Conservation (phyloP, 2,797 vertebrate species). For the Tinamus major region DNA sequence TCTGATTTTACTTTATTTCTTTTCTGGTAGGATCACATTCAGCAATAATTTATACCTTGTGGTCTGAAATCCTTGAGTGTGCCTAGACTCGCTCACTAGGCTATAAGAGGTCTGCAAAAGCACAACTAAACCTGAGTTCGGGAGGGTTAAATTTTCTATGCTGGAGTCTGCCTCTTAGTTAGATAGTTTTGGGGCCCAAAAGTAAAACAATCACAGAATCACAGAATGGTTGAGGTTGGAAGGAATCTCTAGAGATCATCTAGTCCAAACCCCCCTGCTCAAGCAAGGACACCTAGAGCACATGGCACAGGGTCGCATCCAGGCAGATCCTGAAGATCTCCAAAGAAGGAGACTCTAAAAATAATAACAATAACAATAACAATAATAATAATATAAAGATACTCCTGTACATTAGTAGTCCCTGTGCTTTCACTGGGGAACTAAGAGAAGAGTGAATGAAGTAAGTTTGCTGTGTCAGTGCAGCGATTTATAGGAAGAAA, state of each 20-base stretch:
- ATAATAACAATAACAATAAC: no score
- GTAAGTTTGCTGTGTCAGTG: neutral
- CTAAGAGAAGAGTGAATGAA: neutral
- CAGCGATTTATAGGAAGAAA: neutral
- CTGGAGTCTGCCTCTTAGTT: neutral
- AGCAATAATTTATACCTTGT: neutral
- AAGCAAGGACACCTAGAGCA: no score
- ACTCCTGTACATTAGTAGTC: neutral
- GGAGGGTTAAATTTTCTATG: neutral
- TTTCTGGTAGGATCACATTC: neutral
- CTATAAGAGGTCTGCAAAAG: neutral
- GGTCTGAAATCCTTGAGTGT: neutral
- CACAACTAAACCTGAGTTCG: neutral
- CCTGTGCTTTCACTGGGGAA: neutral
- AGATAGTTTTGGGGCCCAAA: neutral
- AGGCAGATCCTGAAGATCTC: no score
- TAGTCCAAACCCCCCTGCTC: no score
- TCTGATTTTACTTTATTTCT: neutral
- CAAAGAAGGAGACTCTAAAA: accelerated
- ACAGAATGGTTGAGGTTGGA: no score
- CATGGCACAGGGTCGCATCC: no score
- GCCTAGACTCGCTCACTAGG: neutral
- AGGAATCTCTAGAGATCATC: no score
- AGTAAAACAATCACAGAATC: no score
- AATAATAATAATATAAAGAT: neutral